Evolutionary conservation across 2,888 invertebrate genomes (phyloP).

Genomic region (Amiota mariae): DNA sequence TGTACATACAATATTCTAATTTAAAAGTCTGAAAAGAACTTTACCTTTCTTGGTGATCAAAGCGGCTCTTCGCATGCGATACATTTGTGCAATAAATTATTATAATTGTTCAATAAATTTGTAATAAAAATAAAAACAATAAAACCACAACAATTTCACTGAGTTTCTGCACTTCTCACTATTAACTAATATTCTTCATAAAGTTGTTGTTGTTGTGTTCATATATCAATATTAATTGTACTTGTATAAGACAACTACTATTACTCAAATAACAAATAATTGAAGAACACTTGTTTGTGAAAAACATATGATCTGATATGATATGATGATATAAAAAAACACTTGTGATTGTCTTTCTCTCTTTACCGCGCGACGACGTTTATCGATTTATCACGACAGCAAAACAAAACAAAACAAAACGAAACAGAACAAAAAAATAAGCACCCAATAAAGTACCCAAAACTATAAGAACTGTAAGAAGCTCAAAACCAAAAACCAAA

Average conservation of each 20-base stretch:
- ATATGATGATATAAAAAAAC: slow-evolving; percentile 5
- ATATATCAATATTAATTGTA: no score
- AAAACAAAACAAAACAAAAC: slow-evolving; percentile 38
- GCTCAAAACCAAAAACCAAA: slow-evolving; percentile 38
- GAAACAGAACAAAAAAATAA: slow-evolving; percentile 13
- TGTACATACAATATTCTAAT: no score
- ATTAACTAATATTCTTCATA: no score
- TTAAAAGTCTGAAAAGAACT: not conserved
- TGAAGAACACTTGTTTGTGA: not conserved
- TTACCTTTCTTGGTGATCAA: slow-evolving; percentile 72
- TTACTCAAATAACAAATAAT: no score
- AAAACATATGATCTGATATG: not conserved
- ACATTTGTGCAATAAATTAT: slow-evolving; percentile 52
- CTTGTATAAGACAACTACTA: no score
- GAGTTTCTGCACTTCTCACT: not conserved
- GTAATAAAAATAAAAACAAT: not conserved
- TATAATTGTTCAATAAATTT: not conserved
- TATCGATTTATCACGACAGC: slow-evolving; percentile 31
- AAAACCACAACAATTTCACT: slow-evolving; percentile 9
- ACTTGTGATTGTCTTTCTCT: not conserved
- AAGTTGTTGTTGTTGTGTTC: no score
- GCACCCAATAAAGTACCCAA: no score
- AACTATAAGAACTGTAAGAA: no score
- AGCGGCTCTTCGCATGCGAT: slow-evolving; percentile 70
- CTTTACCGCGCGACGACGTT: slow-evolving; percentile 37